Evolutionary conservation across 2,888 invertebrate species (phyloP), one percentile per base, ranked within the genome.

Genomic region (Mesorhabditis belari): DNA sequence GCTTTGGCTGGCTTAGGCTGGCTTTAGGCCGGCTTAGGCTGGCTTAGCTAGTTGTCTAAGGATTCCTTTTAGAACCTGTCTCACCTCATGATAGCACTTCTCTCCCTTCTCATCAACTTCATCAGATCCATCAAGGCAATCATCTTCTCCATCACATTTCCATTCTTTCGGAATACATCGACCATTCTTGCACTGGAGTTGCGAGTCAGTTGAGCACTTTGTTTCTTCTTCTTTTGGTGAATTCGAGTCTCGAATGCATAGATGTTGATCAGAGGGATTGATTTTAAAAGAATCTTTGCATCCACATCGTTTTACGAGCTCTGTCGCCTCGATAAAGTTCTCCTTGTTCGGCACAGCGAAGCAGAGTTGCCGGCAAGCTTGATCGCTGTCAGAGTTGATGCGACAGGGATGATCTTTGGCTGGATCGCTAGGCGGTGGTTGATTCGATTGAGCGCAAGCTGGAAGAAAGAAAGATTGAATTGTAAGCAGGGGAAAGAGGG

Each of bases 91-190:
- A 70, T 69, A 77, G 58, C 77, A 76, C 52, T 66, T 65, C 25
- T 75, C 68, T 19, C 76, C 75, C 23, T 70, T 64, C 56, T 71
- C 77, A 51, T 77, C 71, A 19, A 92, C 88, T 83, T 94, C 93
- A 82, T 94, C 93, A 0, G 89, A 89, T 55, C 90, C 91, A 81
- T 89, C 90, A 71, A 91, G 90, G 84, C 93, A 94, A 86, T 94
- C 92, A 81, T 88, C 88, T 81, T 91, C 90, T 83, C 92, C 92
- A 86, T 93, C 91, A 86, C 92, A 93, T 75, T 61, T 58, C 73
- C 73, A 74, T 27, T 79, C 79, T 28, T 70, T 66, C 17, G 79
- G 78, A 52, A 98, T 90, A 79, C 96, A 96, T 82, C 94, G 92
- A 66, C 90, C 87, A 83, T 93, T 92, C 0, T 89, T 88, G 82